Base-by-base conservation (phyloP, 1,140 invertebrate species). In the Anagrus nilaparvatae region DNA sequence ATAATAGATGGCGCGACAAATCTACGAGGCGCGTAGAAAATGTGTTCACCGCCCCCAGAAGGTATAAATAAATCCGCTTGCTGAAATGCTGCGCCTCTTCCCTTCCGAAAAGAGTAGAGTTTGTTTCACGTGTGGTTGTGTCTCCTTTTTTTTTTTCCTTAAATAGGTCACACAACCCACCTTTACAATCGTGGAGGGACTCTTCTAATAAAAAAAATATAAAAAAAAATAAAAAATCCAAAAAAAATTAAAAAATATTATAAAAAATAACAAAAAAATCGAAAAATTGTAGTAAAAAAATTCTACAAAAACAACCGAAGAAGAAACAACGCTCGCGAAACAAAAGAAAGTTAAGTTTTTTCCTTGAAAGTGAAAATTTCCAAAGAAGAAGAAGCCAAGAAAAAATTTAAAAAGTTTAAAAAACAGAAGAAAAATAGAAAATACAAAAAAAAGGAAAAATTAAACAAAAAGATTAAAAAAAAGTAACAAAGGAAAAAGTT, bases 131-230 rank as follows among this genome's bases (percentile, higher is more conserved):
- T 72, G 74, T 60, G 74, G 70, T 71, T 73, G 70, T 73, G 70
- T 73, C 58, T 65, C 63, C 63, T 63, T 57, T 63, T 63, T 53
- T n/a, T n/a, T n/a, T n/a, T 52, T 52, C 50, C 50, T 37, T 60
- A 63, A 72, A 73, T 73, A 78, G 78, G 78, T 78, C 77, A 81
- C 81, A 83, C 82, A 83, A 83, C 80, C 79, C 78, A 81, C 76
- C 68, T 69, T 65, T 72, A 77, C 76, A 37, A 46, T 78, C 74
- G 76, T 79, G 76, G 77, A 76, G 74, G 79, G 82, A 81, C 76
- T 74, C 73, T 74, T 68, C 72, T 75, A 79, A 78, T 81, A 81
- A 79, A 71, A 72, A 65, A 70, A 71, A 59, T 50, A 61, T 56
- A 60, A 61, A 64, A 40, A 48, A 48, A 42, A 58, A 61, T 62